These are phyloP conservation scores for Apotomis betuletana DNA, from an alignment of 2,888 invertebrate genomes.

Conservation along the genomic window DNA sequence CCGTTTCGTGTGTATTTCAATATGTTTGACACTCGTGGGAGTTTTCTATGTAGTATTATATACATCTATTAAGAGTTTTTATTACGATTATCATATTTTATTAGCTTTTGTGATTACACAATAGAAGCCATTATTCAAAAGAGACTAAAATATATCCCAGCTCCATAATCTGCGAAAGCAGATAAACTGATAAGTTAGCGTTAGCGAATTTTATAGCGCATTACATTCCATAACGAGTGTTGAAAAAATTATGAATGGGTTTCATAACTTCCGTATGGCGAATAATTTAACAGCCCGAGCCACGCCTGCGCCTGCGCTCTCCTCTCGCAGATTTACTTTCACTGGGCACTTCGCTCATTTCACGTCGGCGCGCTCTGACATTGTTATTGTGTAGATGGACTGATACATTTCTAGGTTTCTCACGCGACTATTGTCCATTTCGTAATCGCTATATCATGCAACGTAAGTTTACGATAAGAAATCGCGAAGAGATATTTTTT, in stretches of 20 bases:
- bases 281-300: conserved; percentile 34
- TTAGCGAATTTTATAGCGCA: conserved; percentile 13
- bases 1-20: too few species aligned
- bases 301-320: not conserved
- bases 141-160: conserved; percentile 2
- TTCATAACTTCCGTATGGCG: conserved; percentile 37
- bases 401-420: conserved; percentile 34
- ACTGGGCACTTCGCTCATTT: conserved; percentile 24
- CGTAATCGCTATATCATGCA: conserved; percentile 31
- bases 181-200: conserved; percentile 19
- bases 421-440: conserved; percentile 35
- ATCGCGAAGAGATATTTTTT: conserved; percentile 21
- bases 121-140: conserved; percentile 1
- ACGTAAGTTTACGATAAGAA: conserved; percentile 26
- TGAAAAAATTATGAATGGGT: conserved; percentile 39
- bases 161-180: conserved; percentile 8
- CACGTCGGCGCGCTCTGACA: conserved; percentile 6
- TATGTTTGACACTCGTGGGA: too few species aligned
- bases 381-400: conserved; percentile 18
- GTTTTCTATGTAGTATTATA: too few species aligned
- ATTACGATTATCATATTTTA: too few species aligned
- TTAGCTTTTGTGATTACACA: not conserved
- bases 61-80: too few species aligned
- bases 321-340: conserved; percentile 20
- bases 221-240: conserved; percentile 36